Evolutionary conservation across 2,113 vertebrate species (phyloP).

Genomic region (Anhinga anhinga): DNA sequence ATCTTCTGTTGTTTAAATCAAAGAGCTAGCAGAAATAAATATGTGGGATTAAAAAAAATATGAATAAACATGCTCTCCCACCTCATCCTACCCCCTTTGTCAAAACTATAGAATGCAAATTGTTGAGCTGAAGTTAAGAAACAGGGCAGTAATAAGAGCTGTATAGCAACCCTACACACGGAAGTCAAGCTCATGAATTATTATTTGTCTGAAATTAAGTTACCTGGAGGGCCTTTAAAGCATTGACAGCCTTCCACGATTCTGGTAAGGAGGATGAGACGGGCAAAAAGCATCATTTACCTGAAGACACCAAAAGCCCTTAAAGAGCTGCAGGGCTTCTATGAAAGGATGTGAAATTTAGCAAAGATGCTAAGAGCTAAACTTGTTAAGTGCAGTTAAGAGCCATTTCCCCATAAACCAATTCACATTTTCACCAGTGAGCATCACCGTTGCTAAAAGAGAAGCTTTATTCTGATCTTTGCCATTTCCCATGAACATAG

Average conservation of each 20-base stretch:
- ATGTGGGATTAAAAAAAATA: not conserved
- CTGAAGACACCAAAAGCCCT: not conserved
- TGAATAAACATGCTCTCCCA: not conserved
- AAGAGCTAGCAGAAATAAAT: conserved; percentile 48
- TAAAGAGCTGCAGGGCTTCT: not conserved
- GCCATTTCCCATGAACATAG: not conserved
- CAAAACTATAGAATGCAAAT: not conserved
- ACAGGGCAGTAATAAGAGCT: not conserved
- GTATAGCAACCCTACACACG: not conserved
- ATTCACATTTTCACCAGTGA: not conserved
- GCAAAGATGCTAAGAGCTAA: not conserved
- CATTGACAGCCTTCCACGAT: not conserved
- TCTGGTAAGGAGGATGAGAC: not conserved
- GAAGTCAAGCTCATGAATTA: not conserved
- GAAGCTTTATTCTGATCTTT: not conserved
- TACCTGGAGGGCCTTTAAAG: not conserved
- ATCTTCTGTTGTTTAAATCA: conserved; percentile 52
- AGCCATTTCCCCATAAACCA: not conserved
- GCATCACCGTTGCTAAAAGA: not conserved
- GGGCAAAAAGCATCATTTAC: not conserved
- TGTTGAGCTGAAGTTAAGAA: not conserved
- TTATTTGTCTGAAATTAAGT: not conserved
- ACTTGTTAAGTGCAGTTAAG: not conserved
- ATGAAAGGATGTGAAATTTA: not conserved
- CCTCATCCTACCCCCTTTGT: not conserved